Evolutionary conservation across 2,888 invertebrate genomes (phyloP).

Genomic region (Gerosis bhagava): DNA sequence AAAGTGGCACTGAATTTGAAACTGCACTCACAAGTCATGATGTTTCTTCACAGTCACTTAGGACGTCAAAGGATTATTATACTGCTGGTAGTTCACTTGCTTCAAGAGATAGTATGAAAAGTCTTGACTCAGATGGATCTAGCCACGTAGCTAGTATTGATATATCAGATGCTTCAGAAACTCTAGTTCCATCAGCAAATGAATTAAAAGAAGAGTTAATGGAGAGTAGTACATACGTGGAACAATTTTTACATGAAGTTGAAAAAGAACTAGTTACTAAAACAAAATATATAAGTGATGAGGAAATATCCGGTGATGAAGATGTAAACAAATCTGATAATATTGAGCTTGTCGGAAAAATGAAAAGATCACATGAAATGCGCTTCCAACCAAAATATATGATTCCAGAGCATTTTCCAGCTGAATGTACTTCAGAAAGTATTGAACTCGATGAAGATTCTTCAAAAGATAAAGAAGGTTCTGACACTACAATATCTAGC

Average conservation of each 20-base stretch:
- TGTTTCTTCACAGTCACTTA: constrained; percentile 85
- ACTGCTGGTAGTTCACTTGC: constrained; percentile 94
- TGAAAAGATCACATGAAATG: constrained; percentile 96
- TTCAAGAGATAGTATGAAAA: constrained; percentile 95
- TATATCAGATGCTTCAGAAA: constrained; percentile 96
- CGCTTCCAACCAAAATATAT: constrained; percentile 88
- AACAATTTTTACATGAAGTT: constrained; percentile 72
- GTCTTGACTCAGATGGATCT: constrained; percentile 94
- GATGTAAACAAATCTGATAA: constrained; percentile 75
- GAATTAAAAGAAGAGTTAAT: constrained; percentile 90
- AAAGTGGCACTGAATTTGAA: constrained; percentile 93
- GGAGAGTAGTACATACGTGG: constrained; percentile 83
- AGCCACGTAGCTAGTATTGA: constrained; percentile 95
- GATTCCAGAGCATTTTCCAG: constrained; percentile 71
- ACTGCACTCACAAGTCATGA: constrained; percentile 92
- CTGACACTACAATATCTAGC: constrained; percentile 73
- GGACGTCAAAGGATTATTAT: constrained; percentile 92
- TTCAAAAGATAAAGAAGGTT: constrained; percentile 63
- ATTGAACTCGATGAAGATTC: constrained; percentile 69
- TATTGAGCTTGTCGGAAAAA: constrained; percentile 84
- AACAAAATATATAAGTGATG: constrained; percentile 74
- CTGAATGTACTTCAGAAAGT: constrained; percentile 66
- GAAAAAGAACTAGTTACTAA: constrained; percentile 54
- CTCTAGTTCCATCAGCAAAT: constrained; percentile 94
- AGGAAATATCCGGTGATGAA: constrained; percentile 81